These are phyloP conservation scores for Desoria tigrina DNA, from an alignment of 2,888 invertebrate genomes.

Conservation along the genomic window DNA sequence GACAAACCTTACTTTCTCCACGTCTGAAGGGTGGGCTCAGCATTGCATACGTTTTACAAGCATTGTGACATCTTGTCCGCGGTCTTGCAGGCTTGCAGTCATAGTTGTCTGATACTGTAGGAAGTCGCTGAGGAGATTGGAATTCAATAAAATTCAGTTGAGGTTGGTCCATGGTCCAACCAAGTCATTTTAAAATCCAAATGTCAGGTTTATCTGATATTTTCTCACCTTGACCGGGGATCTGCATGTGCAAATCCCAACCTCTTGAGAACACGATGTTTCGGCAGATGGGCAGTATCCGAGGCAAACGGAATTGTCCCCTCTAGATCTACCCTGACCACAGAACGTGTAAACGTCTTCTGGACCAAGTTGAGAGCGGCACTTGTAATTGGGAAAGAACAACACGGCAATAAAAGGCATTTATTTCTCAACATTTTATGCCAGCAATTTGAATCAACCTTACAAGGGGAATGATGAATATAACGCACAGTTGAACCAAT, in stretches of 20 bases:
- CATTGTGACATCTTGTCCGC: constrained; percentile 42
- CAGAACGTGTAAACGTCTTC: constrained; percentile 45
- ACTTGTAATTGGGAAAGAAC: too few relatives aligned
- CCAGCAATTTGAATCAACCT: too few relatives aligned
- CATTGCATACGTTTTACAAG: constrained; percentile 44
- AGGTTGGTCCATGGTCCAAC: not conserved
- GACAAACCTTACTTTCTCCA: constrained; percentile 35
- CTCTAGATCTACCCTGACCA: constrained; percentile 29
- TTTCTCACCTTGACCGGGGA: constrained; percentile 31
- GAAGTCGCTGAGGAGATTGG: not conserved
- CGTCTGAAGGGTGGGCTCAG: constrained; percentile 32
- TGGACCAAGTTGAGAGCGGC: constrained; percentile 19
- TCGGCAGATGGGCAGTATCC: constrained; percentile 36
- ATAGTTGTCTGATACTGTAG: constrained; percentile 15
- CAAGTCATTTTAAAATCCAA: not conserved
- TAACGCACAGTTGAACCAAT: too few relatives aligned
- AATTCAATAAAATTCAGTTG: not conserved
- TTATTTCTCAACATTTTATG: too few relatives aligned
- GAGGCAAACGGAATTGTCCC: constrained; percentile 31
- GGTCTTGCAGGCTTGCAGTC: constrained; percentile 34
- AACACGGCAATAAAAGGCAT: too few relatives aligned
- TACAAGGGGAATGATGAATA: too few relatives aligned
- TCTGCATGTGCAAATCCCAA: constrained; percentile 41
- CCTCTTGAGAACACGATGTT: constrained; percentile 35
- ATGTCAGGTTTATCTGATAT: too few relatives aligned